Conservation (phyloP, 1,140 invertebrate species). For the Aethina tumida region DNA sequence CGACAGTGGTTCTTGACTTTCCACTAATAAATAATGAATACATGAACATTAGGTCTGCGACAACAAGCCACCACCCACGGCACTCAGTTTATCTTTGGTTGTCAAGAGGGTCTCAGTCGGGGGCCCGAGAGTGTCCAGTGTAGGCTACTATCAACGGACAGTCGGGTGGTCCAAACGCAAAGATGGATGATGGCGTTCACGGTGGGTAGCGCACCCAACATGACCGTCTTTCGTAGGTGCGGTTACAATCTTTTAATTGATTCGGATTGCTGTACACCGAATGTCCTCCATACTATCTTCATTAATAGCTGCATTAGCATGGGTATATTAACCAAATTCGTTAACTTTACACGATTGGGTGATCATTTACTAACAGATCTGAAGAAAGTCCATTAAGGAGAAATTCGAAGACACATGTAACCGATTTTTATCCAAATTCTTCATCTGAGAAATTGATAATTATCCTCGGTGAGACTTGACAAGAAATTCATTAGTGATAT, state of each 20-base stretch:
- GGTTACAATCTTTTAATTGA: conserved; percentile 24
- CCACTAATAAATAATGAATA: conserved; percentile 30
- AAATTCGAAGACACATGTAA: too few relatives aligned
- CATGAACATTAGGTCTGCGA: conserved; percentile 32
- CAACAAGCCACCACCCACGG: conserved; percentile 33
- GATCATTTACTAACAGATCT: conserved; percentile 5
- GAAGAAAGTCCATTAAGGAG: too few relatives aligned
- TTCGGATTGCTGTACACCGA: conserved; percentile 8
- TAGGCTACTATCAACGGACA: conserved; percentile 25
- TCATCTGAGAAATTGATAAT: too few relatives aligned
- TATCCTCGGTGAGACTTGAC: too few relatives aligned
- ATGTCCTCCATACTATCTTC: background rate
- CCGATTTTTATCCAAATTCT: too few relatives aligned
- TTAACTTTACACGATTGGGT: too few relatives aligned
- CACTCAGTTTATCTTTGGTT: conserved; percentile 30
- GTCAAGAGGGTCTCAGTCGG: conserved; percentile 26
- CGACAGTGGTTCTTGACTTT: too few relatives aligned
- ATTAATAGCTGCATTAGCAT: too few relatives aligned
- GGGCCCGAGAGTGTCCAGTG: conserved; percentile 21
- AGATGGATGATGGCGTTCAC: conserved; percentile 23
- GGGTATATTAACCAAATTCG: too few relatives aligned
- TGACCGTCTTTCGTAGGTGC: conserved; percentile 21
- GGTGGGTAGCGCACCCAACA: conserved; percentile 18
- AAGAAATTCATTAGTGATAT: too few relatives aligned
- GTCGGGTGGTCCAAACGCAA: conserved; percentile 26